Percentiles rank a stretch among this genome's conserved stretches.
Conservation (phyloP, 2,888 invertebrate genomes). For the Rotaria socialis region DNA sequence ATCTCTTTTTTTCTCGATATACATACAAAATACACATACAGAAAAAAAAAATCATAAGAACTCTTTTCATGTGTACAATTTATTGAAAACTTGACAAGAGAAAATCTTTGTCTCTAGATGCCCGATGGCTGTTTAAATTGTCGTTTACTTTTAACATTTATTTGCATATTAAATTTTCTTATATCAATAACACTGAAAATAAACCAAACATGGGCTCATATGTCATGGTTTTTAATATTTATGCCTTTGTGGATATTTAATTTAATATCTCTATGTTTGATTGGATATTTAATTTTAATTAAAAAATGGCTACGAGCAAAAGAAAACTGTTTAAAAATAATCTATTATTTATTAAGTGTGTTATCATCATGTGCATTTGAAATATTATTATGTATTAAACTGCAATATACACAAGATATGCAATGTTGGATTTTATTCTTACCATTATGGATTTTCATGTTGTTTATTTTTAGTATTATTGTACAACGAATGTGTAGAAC, state of each 20-base stretch:
- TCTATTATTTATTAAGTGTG: background rate
- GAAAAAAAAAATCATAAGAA: background rate
- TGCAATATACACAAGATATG: background rate
- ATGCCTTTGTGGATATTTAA: conserved; percentile 1
- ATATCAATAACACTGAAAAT: background rate
- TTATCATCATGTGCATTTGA: background rate
- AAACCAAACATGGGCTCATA: background rate
- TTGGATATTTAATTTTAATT: background rate
- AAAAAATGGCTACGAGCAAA: background rate
- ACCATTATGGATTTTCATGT: background rate
- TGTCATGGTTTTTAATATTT: conserved; percentile 17
- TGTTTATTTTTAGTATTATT: background rate
- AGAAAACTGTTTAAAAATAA: background rate
- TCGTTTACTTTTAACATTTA: background rate
- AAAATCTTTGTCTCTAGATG: background rate
- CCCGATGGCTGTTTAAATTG: background rate
- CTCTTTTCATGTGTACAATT: background rate
- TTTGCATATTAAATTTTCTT: background rate
- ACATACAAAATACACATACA: conserved; percentile 21
- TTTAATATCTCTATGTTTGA: background rate
- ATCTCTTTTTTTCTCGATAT: conserved; percentile 18
- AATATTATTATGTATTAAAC: background rate
- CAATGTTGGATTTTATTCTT: background rate
- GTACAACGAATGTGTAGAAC: background rate
- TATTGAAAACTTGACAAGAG: background rate